Evolutionary conservation across 2,113 vertebrate genomes (phyloP).

Genomic region (Manacus vitellinus): DNA sequence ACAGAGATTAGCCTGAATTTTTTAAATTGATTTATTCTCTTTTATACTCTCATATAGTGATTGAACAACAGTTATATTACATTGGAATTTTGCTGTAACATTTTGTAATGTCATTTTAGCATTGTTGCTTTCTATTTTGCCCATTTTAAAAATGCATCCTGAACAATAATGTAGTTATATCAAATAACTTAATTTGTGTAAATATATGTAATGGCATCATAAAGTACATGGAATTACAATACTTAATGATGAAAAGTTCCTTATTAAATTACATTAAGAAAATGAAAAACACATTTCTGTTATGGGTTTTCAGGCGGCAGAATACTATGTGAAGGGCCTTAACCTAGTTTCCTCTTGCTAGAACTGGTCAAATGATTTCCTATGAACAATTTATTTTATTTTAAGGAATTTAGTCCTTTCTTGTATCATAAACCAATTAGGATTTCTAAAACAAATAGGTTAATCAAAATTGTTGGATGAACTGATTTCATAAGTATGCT

Average conservation of each 20-base stretch:
- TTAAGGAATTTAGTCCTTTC: conserved; percentile 31
- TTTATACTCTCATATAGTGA: conserved; percentile 6
- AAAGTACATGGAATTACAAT: conserved; percentile 60
- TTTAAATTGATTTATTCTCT: background rate
- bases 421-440: background rate
- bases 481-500: background rate
- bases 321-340: conserved; percentile 33
- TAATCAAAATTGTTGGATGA: background rate
- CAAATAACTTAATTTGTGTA: conserved; percentile 62
- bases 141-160: conserved; percentile 66
- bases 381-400: conserved; percentile 25
- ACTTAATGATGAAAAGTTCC: conserved; percentile 70
- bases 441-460: background rate
- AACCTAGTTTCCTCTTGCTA: conserved; percentile 44
- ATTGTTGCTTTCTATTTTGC: conserved; percentile 57
- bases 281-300: conserved; percentile 68
- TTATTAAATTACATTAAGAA: conserved; percentile 64
- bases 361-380: conserved; percentile 21
- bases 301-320: conserved; percentile 49
- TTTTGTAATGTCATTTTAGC: conserved; percentile 56
- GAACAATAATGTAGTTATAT: conserved; percentile 54
- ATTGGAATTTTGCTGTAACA: conserved; percentile 50
- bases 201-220: conserved; percentile 64
- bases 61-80: conserved; percentile 40
- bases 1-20: conserved; percentile 2